These are phyloP conservation scores for Eulemur albifrons DNA, from an alignment of 2,797 vertebrate species.

Conservation along the genomic window DNA sequence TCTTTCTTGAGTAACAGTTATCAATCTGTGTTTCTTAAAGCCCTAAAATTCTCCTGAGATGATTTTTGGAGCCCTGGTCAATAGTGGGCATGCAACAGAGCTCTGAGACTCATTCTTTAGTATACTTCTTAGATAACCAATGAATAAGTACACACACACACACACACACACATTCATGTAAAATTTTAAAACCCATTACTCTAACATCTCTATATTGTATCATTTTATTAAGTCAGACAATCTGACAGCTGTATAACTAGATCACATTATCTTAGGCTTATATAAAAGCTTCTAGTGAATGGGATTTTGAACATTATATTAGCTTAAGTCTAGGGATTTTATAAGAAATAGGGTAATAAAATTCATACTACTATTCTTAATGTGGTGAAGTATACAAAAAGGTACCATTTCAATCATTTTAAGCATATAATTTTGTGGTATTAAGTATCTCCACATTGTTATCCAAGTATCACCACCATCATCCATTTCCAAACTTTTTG, in stretches of 20 bases:
- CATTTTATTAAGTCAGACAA: not conserved
- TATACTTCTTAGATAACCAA: rapidly evolving
- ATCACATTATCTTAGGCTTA: not conserved
- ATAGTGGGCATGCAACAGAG: rapidly evolving
- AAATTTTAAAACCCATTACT: not conserved
- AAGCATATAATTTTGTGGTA: not conserved
- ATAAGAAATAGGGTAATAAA: not conserved
- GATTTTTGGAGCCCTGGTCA: not conserved
- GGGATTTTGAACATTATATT: not conserved
- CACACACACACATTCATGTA: not conserved
- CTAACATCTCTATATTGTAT: not conserved
- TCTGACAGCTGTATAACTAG: not conserved
- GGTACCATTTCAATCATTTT: not conserved
- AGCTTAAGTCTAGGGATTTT: not conserved
- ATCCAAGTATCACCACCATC: rapidly evolving
- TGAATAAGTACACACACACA: not conserved
- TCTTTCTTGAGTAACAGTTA: not conserved
- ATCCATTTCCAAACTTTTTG: not conserved
- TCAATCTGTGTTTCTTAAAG: not conserved
- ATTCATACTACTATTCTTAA: not conserved
- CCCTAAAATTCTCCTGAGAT: not conserved
- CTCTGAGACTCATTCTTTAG: not conserved
- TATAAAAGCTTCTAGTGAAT: not conserved
- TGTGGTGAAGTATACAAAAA: not conserved
- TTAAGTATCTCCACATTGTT: not conserved